phyloP scores from a whole-genome alignment of 1,140 invertebrate species.

The Drosophila prosaltans region DNA sequence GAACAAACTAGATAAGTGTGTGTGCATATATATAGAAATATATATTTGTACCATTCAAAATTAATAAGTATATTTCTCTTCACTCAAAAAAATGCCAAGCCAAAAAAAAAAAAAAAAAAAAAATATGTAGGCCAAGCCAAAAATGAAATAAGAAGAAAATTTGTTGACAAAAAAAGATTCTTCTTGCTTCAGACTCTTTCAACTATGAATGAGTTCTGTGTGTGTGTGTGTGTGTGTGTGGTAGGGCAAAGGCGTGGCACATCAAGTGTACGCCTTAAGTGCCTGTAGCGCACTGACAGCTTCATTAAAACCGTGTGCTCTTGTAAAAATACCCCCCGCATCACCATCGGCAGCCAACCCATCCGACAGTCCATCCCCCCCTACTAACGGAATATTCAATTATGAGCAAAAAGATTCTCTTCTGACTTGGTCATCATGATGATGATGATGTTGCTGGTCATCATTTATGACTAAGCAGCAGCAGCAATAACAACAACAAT shows the following conservation, averaged over 20 bases:
- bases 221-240: background rate
- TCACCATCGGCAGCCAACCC: too few species aligned
- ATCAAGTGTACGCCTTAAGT: slow-evolving; percentile 65
- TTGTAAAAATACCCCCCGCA: slow-evolving; percentile 40
- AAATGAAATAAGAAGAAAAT: slow-evolving; percentile 39
- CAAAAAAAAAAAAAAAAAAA: slow-evolving; percentile 33
- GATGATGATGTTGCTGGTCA: slow-evolving; percentile 24
- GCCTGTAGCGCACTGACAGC: slow-evolving; percentile 64
- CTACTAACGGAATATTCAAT: slow-evolving; percentile 34
- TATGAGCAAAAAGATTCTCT: slow-evolving; percentile 26
- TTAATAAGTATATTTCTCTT: slow-evolving; percentile 69
- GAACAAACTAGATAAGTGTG: background rate
- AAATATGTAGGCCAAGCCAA: slow-evolving; percentile 41
- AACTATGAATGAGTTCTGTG: slow-evolving; percentile 57
- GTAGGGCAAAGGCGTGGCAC: slow-evolving; percentile 39
- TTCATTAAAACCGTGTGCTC: slow-evolving; percentile 63
- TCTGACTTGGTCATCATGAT: slow-evolving; percentile 18
- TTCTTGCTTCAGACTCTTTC: slow-evolving; percentile 11
- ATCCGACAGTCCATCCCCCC: too few species aligned
- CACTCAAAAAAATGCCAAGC: slow-evolving; percentile 66
- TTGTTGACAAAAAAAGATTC: slow-evolving; percentile 57
- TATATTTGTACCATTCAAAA: slow-evolving; percentile 55
- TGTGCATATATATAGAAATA: background rate
- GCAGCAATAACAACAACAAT: slow-evolving; percentile 3
- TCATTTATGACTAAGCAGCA: slow-evolving; percentile 37